Evolutionary conservation across 2,888 invertebrate genomes (phyloP).

Genomic region (Andrena praecox): DNA sequence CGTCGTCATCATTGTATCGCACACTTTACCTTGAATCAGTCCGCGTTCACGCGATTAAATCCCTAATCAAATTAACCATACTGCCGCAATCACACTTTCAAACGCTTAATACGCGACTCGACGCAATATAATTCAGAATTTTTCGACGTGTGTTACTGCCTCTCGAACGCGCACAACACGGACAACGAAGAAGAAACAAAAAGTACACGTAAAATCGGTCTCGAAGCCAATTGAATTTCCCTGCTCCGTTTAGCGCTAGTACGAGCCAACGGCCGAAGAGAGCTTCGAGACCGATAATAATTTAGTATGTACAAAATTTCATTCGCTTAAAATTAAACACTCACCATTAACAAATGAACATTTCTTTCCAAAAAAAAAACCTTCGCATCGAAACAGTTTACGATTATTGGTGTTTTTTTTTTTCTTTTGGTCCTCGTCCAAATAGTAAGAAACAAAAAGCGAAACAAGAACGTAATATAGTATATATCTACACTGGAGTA

Average conservation of each 20-base stretch:
- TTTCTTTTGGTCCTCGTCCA: slow-evolving; percentile 72
- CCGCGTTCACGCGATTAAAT: slow-evolving; percentile 77
- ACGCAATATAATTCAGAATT: slow-evolving; percentile 62
- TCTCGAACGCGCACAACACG: slow-evolving; percentile 43
- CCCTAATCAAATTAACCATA: slow-evolving; percentile 73
- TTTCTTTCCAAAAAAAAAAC: slow-evolving; percentile 16
- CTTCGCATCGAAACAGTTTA: slow-evolving; percentile 17
- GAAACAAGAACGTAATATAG: slow-evolving; percentile 35
- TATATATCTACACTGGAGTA: slow-evolving; percentile 52
- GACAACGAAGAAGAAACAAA: slow-evolving; percentile 59
- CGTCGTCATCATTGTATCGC: slow-evolving; percentile 46
- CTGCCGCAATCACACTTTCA: slow-evolving; percentile 68
- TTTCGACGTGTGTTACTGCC: slow-evolving; percentile 63
- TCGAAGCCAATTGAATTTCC: slow-evolving; percentile 65
- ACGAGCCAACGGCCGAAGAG: slow-evolving; percentile 7
- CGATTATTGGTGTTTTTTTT: slow-evolving; percentile 1
- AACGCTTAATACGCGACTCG: slow-evolving; percentile 70
- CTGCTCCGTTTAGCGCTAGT: slow-evolving; percentile 2
- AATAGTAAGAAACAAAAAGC: slow-evolving; percentile 60
- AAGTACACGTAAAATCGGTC: slow-evolving; percentile 57
- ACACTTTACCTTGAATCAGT: slow-evolving; percentile 73
- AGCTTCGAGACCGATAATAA: slow-evolving; percentile 75
- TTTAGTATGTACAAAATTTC: slow-evolving; percentile 81
- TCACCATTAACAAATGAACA: slow-evolving; percentile 65
- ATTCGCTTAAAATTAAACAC: slow-evolving; percentile 76